phyloP scores from a whole-genome alignment of 2,113 vertebrate species.

The Carollia perspicillata region DNA sequence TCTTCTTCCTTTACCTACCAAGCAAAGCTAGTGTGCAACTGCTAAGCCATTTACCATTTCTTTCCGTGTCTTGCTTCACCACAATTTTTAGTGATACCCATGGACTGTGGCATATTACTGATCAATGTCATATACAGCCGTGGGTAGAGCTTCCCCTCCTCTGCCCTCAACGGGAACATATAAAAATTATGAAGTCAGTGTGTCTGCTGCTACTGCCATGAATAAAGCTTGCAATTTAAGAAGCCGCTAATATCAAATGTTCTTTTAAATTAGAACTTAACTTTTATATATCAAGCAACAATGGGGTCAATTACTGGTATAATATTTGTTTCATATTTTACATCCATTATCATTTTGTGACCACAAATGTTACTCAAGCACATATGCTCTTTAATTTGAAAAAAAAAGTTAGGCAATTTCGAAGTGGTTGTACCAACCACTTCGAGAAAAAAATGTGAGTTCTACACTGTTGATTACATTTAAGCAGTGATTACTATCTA shows the following conservation, averaged over 20 bases:
- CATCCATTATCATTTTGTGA: neutral
- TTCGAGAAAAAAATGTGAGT: neutral
- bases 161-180: neutral
- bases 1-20: neutral
- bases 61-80: neutral
- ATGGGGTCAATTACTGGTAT: neutral
- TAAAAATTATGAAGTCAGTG: neutral
- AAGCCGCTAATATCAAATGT: neutral
- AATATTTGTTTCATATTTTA: constrained; percentile 46
- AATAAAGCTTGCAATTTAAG: neutral
- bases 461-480: neutral
- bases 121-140: neutral
- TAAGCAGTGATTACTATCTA: neutral
- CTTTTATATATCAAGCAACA: constrained; percentile 22
- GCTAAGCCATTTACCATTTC: neutral
- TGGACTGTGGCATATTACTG: neutral
- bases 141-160: neutral
- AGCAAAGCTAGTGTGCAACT: neutral
- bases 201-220: neutral
- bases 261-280: constrained; percentile 25
- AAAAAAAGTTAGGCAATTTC: neutral
- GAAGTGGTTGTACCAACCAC: neutral
- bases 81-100: neutral
- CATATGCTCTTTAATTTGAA: neutral
- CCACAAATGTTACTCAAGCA: constrained; percentile 7